phyloP scores from a whole-genome alignment of 92 coral and sea anemone species.

The Galaxea fascicularis region DNA sequence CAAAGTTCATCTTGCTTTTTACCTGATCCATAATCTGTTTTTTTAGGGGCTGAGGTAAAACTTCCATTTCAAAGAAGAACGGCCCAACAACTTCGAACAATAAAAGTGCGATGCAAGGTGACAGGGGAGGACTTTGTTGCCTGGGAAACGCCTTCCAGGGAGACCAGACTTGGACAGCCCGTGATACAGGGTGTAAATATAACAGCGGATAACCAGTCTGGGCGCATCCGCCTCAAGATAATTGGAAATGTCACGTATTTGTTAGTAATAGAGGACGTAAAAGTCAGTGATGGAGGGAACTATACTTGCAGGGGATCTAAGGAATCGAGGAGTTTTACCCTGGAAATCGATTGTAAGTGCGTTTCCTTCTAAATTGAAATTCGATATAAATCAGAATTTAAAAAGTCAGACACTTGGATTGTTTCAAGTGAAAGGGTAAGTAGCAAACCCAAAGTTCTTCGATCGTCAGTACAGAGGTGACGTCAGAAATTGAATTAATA shows the following conservation, averaged over 20 bases:
- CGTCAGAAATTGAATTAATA: no score
- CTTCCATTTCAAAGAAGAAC: constrained; percentile 34
- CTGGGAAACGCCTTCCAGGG: constrained; percentile 43
- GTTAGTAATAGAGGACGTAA: constrained; percentile 15
- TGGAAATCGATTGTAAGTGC: constrained; percentile 48
- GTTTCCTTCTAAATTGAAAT: background rate
- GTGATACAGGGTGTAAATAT: constrained; percentile 1
- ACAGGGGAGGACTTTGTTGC: constrained; percentile 31
- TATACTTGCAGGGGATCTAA: constrained; percentile 37
- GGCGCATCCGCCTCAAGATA: background rate
- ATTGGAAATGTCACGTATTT: background rate
- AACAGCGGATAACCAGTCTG: background rate
- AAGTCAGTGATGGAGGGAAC: constrained; percentile 34
- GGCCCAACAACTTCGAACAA: constrained; percentile 34
- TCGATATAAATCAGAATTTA: no score
- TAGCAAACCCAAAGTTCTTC: no score
- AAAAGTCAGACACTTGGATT: no score
- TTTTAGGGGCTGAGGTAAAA: constrained; percentile 19
- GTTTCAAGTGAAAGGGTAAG: no score
- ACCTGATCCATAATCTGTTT: background rate
- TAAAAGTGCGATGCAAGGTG: constrained; percentile 15
- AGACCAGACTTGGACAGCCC: constrained; percentile 7
- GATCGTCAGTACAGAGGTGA: no score
- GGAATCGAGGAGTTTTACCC: constrained; percentile 25
- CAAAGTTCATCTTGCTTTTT: background rate